Base-by-base conservation (phyloP, 2,888 invertebrate species). In the Octonoba sinensis region DNA sequence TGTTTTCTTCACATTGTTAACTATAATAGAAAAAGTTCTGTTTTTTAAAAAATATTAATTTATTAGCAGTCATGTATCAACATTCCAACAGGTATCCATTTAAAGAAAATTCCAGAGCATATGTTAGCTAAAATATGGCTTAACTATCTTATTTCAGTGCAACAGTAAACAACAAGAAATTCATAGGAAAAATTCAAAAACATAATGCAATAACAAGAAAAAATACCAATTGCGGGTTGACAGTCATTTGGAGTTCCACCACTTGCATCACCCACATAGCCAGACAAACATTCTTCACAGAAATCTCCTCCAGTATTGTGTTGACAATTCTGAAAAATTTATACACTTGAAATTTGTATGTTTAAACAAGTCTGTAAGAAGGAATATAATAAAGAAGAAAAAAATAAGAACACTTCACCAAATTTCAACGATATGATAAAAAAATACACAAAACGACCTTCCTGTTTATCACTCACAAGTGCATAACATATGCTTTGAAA, bases 261-360 rank as follows among this genome's bases (percentile, higher is more conserved):
- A 18, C 87, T 87, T 12, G 91, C 90, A 86, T 91, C 90, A 1
- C 94, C 94, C 84, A 90, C 90, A 88, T 92, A 97, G 15, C 96
- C 97, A 4, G 91, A 90, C 44, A 92, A 91, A 89, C 99, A 99
- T 3, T 89, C 85, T 46, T 98, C 95, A 88, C 99, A 99, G 83
- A 91, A 91, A 0, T 93, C 92, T 3, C 99, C 99, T 4, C 91
- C 92, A 0, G 97, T 97, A 87, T 96, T 94, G 88, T 96, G 93
- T 84, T 92, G 91, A 86, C 97, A 98, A 87, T 95, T 93, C 95
- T 96, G 49, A 8, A 15, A 56, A 56, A 56, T 3, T 2, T 36
- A 36, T 36, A 36, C 36, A 36, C 8, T 36, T 36, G 36, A 54
- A 54, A 3, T 54, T 18, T 54, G 4, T 8, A 1, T 15, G 2